A percentile compares a stretch with the other conserved stretches of the same genome.
These are phyloP conservation scores for Nerophis ophidion DNA, from an alignment of 2,113 vertebrate genomes.

Conservation along the genomic window DNA sequence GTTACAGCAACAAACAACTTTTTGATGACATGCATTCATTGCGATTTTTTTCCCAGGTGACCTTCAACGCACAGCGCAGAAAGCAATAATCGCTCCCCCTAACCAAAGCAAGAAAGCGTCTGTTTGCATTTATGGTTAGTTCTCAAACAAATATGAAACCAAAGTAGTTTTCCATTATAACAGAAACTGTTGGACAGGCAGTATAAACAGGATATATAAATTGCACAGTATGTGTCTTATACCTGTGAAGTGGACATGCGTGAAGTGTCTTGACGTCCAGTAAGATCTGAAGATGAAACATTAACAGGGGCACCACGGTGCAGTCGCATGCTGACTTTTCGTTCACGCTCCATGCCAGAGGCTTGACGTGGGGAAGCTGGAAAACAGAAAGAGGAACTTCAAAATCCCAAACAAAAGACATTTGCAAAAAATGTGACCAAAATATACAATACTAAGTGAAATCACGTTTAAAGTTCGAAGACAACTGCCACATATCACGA, in stretches of 20 bases:
- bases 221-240: slow-evolving; percentile 27
- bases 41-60: neutral
- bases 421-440: too few species aligned
- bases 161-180: neutral
- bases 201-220: neutral
- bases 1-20: neutral
- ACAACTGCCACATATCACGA: too few species aligned
- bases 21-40: neutral
- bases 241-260: slow-evolving; percentile 98
- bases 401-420: neutral
- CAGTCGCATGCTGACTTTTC: slow-evolving; percentile 95
- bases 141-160: neutral
- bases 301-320: slow-evolving; percentile 91
- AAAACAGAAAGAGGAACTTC: slow-evolving; percentile 12
- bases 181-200: neutral
- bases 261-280: slow-evolving; percentile 89
- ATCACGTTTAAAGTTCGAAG: too few species aligned
- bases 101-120: neutral
- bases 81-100: neutral
- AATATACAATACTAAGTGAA: too few species aligned
- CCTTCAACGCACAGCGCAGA: neutral
- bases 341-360: slow-evolving; percentile 86
- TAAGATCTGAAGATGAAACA: slow-evolving; percentile 88
- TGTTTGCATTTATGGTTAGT: neutral
- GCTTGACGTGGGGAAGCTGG: slow-evolving; percentile 82